phyloP scores from a whole-genome alignment of 2,797 vertebrate species.

The Chaetophractus vellerosus region DNA sequence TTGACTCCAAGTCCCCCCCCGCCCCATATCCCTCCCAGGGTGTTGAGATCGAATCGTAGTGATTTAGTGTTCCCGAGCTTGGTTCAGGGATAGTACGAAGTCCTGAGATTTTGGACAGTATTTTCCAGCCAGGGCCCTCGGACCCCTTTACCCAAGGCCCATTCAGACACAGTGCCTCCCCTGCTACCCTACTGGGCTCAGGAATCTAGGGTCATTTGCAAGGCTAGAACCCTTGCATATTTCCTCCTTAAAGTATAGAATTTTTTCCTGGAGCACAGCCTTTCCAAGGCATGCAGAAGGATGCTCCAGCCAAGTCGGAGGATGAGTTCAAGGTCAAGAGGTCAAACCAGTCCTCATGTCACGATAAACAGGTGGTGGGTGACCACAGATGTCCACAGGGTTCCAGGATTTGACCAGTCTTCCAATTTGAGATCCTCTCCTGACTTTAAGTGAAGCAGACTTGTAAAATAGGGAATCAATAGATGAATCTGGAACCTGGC shows the following conservation, averaged over 20 bases:
- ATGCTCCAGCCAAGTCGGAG: background rate
- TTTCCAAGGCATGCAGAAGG: background rate
- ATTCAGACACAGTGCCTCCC: background rate
- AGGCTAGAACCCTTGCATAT: background rate
- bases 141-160: background rate
- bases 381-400: background rate
- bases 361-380: background rate
- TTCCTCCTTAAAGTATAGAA: background rate
- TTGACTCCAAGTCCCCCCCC: background rate
- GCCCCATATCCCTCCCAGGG: background rate
- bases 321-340: background rate
- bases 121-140: background rate
- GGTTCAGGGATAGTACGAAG: background rate
- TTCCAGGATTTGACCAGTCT: background rate
- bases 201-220: background rate
- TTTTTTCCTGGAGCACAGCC: background rate
- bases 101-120: background rate
- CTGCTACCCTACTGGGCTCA: background rate
- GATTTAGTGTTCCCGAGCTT: background rate
- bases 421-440: background rate
- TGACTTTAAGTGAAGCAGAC: too few species aligned
- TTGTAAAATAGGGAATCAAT: too few species aligned
- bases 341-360: too few species aligned
- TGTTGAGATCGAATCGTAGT: background rate
- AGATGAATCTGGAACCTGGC: too few species aligned